These are phyloP conservation scores for Diarsia mendica DNA, from an alignment of 2,888 invertebrate genomes.

Conservation along the genomic window DNA sequence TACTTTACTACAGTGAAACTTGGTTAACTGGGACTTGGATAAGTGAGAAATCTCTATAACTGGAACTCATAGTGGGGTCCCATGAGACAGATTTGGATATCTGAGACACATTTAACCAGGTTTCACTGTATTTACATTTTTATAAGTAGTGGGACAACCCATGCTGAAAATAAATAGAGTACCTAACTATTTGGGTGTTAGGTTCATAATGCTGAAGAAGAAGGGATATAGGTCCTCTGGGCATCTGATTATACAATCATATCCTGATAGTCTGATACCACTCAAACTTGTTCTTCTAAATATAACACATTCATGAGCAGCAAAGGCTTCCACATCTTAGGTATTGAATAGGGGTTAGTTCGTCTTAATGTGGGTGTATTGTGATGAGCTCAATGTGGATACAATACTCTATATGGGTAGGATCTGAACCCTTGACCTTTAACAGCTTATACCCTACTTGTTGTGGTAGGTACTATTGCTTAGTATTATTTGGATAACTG, in stretches of 20 bases:
- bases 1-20: too few relatives aligned
- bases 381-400: neutral
- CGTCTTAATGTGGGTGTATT: too few relatives aligned
- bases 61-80: too few relatives aligned
- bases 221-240: neutral
- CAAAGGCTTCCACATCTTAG: neutral
- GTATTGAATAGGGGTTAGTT: neutral
- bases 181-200: neutral
- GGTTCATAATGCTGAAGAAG: neutral
- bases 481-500: neutral
- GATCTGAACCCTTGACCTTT: constrained; percentile 23
- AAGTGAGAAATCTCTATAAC: too few relatives aligned
- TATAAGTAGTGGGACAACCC: too few relatives aligned
- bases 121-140: too few relatives aligned
- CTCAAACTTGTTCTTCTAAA: neutral
- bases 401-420: neutral
- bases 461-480: constrained; percentile 14
- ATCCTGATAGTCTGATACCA: neutral
- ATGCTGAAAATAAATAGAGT: neutral
- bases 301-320: neutral
- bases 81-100: too few relatives aligned
- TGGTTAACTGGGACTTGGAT: too few relatives aligned
- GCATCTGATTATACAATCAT: neutral
- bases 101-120: too few relatives aligned
- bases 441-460: neutral